Percentiles rank a stretch among this genome's conserved stretches.
These are phyloP conservation scores for Therioaphis trifolii DNA, from an alignment of 2,888 invertebrate species.

Conservation along the genomic window DNA sequence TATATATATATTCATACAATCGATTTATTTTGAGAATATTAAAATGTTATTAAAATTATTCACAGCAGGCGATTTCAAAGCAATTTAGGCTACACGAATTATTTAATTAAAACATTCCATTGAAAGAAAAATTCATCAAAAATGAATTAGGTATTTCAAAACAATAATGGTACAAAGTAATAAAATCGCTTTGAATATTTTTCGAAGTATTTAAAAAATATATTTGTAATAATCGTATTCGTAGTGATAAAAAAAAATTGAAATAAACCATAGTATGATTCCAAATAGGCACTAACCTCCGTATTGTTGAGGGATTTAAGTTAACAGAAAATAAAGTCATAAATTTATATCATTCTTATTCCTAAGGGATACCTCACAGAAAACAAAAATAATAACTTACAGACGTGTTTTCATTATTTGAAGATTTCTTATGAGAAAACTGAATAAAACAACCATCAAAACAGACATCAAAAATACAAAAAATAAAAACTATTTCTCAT, in stretches of 20 bases:
- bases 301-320: slow-evolving; percentile 47
- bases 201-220: background rate
- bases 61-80: slow-evolving; percentile 22
- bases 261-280: slow-evolving; percentile 26
- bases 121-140: slow-evolving; percentile 19
- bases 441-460: slow-evolving; percentile 7
- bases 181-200: slow-evolving; percentile 26
- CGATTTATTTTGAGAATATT: background rate
- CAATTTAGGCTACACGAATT: slow-evolving; percentile 21
- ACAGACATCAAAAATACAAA: slow-evolving; percentile 9
- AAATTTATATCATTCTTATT: slow-evolving; percentile 56
- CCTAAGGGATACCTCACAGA: slow-evolving; percentile 20
- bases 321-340: slow-evolving; percentile 38
- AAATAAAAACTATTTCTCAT: slow-evolving; percentile 8
- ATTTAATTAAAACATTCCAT: slow-evolving; percentile 48
- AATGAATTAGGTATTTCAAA: slow-evolving; percentile 36
- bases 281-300: slow-evolving; percentile 37
- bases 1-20: slow-evolving; percentile 21
- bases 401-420: slow-evolving; percentile 38
- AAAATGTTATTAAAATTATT: slow-evolving; percentile 13
- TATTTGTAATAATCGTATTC: background rate
- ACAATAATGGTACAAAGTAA: background rate
- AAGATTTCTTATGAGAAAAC: slow-evolving; percentile 35
- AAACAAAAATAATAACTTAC: slow-evolving; percentile 54
- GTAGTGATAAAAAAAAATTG: slow-evolving; percentile 24